A percentile compares a stretch with the other conserved stretches of the same genome.
Conservation (phyloP, 1,140 invertebrate genomes). For the Glomeris maerens region DNA sequence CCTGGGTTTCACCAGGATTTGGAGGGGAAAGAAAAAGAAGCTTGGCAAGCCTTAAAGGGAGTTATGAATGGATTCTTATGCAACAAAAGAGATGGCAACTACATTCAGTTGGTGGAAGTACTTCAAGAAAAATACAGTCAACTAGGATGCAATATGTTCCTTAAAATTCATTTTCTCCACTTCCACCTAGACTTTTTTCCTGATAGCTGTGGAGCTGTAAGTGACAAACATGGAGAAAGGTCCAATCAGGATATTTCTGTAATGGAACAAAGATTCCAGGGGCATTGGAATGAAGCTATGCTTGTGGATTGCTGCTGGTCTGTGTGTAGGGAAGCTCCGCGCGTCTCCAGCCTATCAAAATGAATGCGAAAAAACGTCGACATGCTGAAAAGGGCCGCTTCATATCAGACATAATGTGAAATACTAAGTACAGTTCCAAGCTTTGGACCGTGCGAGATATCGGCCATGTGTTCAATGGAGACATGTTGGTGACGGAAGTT, state of each 20-base stretch:
- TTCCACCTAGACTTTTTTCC: constrained; percentile 30
- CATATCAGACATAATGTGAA: too few species aligned
- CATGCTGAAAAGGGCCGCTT: too few species aligned
- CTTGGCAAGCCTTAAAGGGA: constrained; percentile 1
- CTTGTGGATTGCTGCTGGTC: constrained; percentile 11
- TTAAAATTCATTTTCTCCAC: constrained; percentile 26
- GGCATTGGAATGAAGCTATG: constrained; percentile 9
- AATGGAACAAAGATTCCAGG: constrained; percentile 23
- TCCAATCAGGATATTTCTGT: constrained; percentile 28
- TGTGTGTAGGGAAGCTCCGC: background rate
- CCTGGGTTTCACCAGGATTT: too few species aligned
- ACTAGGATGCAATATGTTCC: constrained; percentile 14
- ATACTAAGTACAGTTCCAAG: too few species aligned
- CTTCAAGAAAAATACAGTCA: constrained; percentile 10
- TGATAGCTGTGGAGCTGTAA: constrained; percentile 23
- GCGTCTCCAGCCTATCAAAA: too few species aligned
- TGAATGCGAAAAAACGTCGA: too few species aligned
- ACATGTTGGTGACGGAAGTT: too few species aligned
- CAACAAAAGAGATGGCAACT: constrained; percentile 2
- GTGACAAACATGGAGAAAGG: constrained; percentile 27
- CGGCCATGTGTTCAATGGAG: too few species aligned
- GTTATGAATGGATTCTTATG: constrained; percentile 5
- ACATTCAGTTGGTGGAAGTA: background rate
- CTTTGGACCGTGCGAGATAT: too few species aligned
- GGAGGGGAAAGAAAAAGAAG: too few species aligned